Evolutionary conservation across 1,140 invertebrate species (phyloP), one percentile per base, ranked within the genome.

Genomic region (Listronotus bonariensis): DNA sequence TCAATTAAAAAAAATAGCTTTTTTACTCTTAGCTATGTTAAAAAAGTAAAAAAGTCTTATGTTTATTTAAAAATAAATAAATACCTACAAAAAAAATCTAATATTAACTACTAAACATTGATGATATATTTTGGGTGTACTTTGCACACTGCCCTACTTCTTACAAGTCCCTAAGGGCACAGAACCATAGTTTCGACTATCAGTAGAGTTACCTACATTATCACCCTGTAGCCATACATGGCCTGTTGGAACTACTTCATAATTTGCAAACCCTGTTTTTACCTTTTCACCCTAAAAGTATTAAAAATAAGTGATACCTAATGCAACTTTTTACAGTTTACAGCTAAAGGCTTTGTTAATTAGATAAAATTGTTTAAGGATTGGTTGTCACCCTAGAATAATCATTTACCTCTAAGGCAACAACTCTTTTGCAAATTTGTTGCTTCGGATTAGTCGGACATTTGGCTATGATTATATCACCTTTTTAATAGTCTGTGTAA

Each of bases 181-280:
- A 12, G 94, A 88, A 3, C 95, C 95, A 83, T 92, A 97, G 26
- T 81, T 78, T 66, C 94, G 83, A 0, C 94, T 97, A 80, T 98
- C 96, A 0, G 86, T 86, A 6, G 94, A 96, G 81, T 94, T 92
- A n/a, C 74, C 76, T 14, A 81, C 83, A 78, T 97, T 97, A 77
- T 98, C 96, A 32, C 96, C 96, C 83, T 96, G 92, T 55, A 98
- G 79, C 94, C 95, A 98, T 0, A 97, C 89, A 81, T 95, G 90
- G 8, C 94, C 94, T 72, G 79, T 82, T 0, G 94, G 94, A 59
- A 97, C 83, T 49, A 82, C 71, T 67, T 81, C 78, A 63, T 64
- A 71, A 36, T 73, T 72, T 34, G 68, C 71, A 65, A 80, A 78
- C 67, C 82, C 80, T 57, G 77, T 76, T 63, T 77, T 80, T 34